Conservation (phyloP, 2,888 invertebrate species). For the Metacarcinus magister region DNA sequence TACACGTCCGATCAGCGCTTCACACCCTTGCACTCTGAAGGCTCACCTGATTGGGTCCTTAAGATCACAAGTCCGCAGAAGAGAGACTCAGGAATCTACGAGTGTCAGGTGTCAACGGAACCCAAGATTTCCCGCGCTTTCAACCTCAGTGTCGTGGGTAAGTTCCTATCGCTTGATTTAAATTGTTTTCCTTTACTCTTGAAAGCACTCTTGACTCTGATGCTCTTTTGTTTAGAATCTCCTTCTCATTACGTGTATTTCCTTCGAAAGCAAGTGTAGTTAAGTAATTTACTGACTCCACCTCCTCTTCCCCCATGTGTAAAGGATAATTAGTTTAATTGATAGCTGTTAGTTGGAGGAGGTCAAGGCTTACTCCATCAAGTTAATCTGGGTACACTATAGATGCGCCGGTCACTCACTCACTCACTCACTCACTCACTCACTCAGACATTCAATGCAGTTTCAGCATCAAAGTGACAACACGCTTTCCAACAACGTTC, state of each 20-base stretch:
- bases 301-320: neutral
- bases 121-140: slow-evolving; percentile 91
- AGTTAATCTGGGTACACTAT: neutral
- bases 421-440: neutral
- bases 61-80: slow-evolving; percentile 89
- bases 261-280: neutral
- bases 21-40: slow-evolving; percentile 89
- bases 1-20: slow-evolving; percentile 91
- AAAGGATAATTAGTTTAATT: neutral
- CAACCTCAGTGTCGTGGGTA: slow-evolving; percentile 91
- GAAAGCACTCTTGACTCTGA: too few species aligned
- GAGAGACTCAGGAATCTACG: slow-evolving; percentile 89
- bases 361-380: neutral
- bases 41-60: slow-evolving; percentile 90
- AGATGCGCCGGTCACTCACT: neutral
- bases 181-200: neutral
- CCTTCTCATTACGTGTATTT: neutral
- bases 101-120: slow-evolving; percentile 92
- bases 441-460: neutral
- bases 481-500: neutral
- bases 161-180: slow-evolving; percentile 84
- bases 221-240: too few species aligned
- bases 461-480: neutral
- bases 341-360: neutral
- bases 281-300: too few species aligned